Conservation (phyloP, 2,113 vertebrate genomes). For the Mobula birostris region DNA sequence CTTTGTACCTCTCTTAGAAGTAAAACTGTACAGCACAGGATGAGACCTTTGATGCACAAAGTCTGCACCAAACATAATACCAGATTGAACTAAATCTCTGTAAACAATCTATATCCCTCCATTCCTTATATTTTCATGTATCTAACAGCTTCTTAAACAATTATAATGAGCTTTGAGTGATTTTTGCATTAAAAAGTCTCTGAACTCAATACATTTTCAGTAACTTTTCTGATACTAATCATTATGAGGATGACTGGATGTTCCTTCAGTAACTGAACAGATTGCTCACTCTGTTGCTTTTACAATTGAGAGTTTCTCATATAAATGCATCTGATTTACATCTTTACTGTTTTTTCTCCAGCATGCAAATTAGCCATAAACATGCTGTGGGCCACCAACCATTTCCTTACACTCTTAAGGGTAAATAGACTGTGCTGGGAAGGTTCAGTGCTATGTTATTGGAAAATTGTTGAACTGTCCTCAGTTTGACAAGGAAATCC, state of each 20-base stretch:
- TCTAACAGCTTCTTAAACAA: no score
- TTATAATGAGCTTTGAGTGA: not conserved
- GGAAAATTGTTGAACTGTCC: not conserved
- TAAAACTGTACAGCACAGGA: no score
- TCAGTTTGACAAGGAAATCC: not conserved
- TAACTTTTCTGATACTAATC: not conserved
- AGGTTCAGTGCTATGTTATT: not conserved
- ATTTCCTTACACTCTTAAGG: not conserved
- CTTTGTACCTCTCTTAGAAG: not conserved
- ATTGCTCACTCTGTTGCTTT: not conserved
- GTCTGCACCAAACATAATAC: no score
- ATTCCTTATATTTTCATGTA: no score
- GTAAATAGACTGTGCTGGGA: not conserved
- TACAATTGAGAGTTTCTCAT: conserved; percentile 33
- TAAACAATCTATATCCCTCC: no score
- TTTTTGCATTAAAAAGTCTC: not conserved
- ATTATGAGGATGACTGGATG: not conserved
- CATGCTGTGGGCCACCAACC: not conserved
- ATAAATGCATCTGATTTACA: conserved; percentile 32
- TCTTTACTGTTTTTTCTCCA: conserved; percentile 33
- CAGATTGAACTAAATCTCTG: no score
- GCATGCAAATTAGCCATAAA: not conserved
- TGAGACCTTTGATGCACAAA: no score
- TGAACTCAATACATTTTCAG: not conserved
- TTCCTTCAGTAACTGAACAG: not conserved